phyloP scores from a whole-genome alignment of 2,113 vertebrate genomes.

The Elachura formosa region DNA sequence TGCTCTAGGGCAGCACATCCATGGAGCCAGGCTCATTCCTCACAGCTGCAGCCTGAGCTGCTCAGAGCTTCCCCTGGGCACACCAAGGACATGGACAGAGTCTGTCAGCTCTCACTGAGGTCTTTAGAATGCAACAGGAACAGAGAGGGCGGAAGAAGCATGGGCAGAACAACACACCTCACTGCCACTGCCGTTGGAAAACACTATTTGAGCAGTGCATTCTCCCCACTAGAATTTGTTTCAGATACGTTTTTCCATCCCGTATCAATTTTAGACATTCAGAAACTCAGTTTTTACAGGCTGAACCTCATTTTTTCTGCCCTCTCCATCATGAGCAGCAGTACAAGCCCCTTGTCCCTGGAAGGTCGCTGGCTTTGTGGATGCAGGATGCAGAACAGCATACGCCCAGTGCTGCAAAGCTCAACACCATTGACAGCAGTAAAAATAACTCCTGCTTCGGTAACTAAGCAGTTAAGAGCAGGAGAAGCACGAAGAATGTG shows the following conservation, averaged over 20 bases:
- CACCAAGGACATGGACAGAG: accelerated
- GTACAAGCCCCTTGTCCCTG: not conserved
- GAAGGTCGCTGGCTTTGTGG: not conserved
- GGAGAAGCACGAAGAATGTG: not conserved
- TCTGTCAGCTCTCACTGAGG: not conserved
- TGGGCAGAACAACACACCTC: not conserved
- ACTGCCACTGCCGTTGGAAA: not conserved
- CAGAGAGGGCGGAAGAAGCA: not conserved
- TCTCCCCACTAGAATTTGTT: accelerated
- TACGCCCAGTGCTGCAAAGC: not conserved
- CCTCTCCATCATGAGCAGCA: not conserved
- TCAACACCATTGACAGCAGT: not conserved
- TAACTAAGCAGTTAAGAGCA: not conserved
- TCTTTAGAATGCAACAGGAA: not conserved
- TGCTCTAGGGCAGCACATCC: not conserved
- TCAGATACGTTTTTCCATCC: not conserved
- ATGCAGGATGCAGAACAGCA: not conserved
- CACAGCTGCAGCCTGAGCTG: not conserved
- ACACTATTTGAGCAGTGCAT: accelerated
- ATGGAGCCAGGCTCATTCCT: not conserved
- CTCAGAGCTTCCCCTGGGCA: not conserved
- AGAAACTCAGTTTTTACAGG: not conserved
- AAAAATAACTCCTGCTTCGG: not conserved
- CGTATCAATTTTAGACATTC: accelerated
- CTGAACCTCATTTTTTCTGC: not conserved